phyloP scores from a whole-genome alignment of 2,113 vertebrate species.

The Heterochromis multidens region DNA sequence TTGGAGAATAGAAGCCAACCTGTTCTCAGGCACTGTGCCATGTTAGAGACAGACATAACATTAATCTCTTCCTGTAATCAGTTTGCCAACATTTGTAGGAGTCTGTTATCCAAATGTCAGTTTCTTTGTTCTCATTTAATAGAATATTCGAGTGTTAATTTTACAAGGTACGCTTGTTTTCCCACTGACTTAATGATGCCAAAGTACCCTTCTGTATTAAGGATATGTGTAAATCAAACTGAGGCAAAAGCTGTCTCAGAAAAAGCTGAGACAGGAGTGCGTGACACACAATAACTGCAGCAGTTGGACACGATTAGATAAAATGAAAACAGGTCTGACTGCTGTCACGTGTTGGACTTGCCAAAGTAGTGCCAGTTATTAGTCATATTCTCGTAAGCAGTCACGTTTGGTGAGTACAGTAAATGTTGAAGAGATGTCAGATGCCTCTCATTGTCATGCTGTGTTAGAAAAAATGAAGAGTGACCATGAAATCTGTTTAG shows the following conservation, averaged over 20 bases:
- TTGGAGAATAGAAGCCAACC: slow-evolving; percentile 47
- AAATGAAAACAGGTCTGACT: not conserved
- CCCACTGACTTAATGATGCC: not conserved
- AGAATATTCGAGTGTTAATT: slow-evolving; percentile 22
- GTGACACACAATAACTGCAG: not conserved
- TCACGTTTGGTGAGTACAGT: slow-evolving; percentile 45
- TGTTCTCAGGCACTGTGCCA: slow-evolving; percentile 48
- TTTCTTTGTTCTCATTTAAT: slow-evolving; percentile 8
- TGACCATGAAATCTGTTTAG: slow-evolving; percentile 57
- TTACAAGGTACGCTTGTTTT: slow-evolving; percentile 4
- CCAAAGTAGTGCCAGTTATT: slow-evolving; percentile 3
- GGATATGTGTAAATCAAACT: not conserved
- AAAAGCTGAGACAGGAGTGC: not conserved
- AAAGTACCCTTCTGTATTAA: not conserved
- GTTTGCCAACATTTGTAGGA: slow-evolving; percentile 15
- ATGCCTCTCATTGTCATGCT: slow-evolving; percentile 47
- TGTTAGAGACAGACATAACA: slow-evolving; percentile 14
- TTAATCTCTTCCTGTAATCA: slow-evolving; percentile 27
- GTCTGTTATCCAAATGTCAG: slow-evolving; percentile 17
- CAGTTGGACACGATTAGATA: not conserved
- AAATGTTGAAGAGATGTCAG: slow-evolving; percentile 55
- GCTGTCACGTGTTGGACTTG: not conserved
- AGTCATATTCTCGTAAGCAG: slow-evolving; percentile 29
- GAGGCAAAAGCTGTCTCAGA: slow-evolving; percentile 2
- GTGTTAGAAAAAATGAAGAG: slow-evolving; percentile 47